Conservation (phyloP, 2,113 vertebrate genomes). For the Polypterus bichir region DNA sequence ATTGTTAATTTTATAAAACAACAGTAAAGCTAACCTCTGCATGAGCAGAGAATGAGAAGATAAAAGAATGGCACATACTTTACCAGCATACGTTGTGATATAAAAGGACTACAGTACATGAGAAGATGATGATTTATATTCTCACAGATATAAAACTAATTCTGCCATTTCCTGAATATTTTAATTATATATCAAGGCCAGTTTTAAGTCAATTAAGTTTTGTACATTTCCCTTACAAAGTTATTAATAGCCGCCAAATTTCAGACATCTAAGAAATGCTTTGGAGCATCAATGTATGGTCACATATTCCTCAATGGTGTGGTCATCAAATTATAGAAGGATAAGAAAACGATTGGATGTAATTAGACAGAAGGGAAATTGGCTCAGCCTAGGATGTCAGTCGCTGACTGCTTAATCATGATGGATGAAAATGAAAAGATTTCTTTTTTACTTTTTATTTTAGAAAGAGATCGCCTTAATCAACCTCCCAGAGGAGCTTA, state of each 20-base stretch:
- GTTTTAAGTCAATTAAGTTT: constrained; percentile 45
- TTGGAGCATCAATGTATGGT: constrained; percentile 34
- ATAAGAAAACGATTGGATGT: constrained; percentile 35
- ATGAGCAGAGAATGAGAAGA: no score
- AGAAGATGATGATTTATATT: no score
- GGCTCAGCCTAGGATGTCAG: constrained; percentile 27
- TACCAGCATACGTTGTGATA: no score
- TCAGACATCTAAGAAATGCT: constrained; percentile 29
- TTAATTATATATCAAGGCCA: constrained; percentile 48
- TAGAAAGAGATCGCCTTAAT: constrained; percentile 28
- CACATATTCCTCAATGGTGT: constrained; percentile 37
- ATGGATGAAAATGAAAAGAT: constrained; percentile 25
- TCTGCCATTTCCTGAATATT: constrained; percentile 22
- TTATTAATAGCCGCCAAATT: constrained; percentile 44
- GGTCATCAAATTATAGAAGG: constrained; percentile 39
- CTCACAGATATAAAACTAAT: no score
- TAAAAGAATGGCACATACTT: no score
- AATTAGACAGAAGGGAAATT: constrained; percentile 42
- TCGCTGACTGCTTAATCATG: constrained; percentile 39
- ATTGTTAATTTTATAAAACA: no score
- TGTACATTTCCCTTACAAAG: constrained; percentile 25
- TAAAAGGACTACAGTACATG: no score
- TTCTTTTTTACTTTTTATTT: constrained; percentile 23
- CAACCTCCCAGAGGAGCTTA: constrained; percentile 29
- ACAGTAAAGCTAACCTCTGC: no score